phyloP scores from a whole-genome alignment of 2,888 invertebrate species.

The Glyphotaelius pellucidus region DNA sequence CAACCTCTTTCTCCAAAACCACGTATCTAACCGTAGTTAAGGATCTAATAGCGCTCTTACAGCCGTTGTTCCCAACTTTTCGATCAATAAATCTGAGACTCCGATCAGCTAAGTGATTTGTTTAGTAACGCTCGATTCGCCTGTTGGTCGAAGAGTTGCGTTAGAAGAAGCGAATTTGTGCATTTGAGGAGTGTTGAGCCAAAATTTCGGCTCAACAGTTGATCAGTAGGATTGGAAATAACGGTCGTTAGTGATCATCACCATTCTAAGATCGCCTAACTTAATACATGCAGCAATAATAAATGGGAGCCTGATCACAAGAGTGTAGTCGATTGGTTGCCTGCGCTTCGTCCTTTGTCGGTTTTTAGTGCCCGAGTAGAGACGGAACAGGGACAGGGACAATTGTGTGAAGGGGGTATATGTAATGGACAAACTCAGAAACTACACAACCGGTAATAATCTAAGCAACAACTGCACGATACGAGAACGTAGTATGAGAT shows the following conservation, averaged over 20 bases:
- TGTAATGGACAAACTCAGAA: not conserved
- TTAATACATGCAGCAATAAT: not conserved
- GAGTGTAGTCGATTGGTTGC: not conserved
- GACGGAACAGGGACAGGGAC: not conserved
- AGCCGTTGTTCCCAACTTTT: too few species aligned
- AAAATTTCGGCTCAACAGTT: too few species aligned
- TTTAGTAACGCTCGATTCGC: too few species aligned
- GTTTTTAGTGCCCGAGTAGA: not conserved
- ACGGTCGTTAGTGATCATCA: not conserved
- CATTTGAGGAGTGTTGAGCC: too few species aligned
- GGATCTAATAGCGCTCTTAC: not conserved
- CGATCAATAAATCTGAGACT: too few species aligned
- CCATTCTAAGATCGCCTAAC: not conserved
- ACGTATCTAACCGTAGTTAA: not conserved
- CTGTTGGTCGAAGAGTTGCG: too few species aligned
- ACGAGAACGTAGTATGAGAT: too few species aligned
- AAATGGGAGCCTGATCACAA: not conserved
- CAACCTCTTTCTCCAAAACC: not conserved
- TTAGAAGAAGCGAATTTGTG: too few species aligned
- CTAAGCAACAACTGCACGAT: too few species aligned
- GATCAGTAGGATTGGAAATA: too few species aligned
- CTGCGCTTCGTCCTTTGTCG: not conserved
- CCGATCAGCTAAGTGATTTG: too few species aligned
- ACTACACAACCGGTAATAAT: too few species aligned
- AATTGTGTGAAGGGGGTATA: not conserved